Base-by-base conservation (phyloP, 2,797 vertebrate species). In the Chelon auratus region DNA sequence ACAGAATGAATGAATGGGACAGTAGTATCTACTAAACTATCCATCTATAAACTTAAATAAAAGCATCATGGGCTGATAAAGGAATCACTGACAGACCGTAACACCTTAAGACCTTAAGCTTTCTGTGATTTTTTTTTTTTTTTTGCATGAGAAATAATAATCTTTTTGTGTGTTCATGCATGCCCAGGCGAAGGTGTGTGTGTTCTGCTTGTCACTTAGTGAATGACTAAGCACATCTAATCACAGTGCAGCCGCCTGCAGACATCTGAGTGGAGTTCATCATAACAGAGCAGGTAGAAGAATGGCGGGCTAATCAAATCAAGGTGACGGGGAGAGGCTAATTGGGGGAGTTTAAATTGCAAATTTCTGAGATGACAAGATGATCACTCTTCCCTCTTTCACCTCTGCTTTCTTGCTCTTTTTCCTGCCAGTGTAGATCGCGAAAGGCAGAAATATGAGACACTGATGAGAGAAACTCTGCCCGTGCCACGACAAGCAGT, bases 271-370 rank as follows among this genome's bases (percentile, higher is more conserved):
- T 66, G 66, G 83, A 71, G 80, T 84, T 88, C 83, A 84, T 90
- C 83, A 77, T 80, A 87, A 74, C 84, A 78, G 81, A 80, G 80
- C 88, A 85, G 79, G 78, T 88, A 82, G 72, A 68, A 26, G 71
- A 85, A 73, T 81, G 80, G 76, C 80, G 60, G 82, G 71, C 65
- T 92, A 81, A 91, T 91, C 90, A 81, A 87, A 90, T 91, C 80
- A 85, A 70, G 80, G 75, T 68, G 81, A 84, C 18, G 68, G 60
- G 61, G 78, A 78, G 74, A 62, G 30, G 69, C 79, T 90, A 89
- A 90, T 90, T 84, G 59, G 73, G 22, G 66, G 18, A 59, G 69
- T 77, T 84, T 79, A 85, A 87, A 87, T 87, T 59, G 75, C 73
- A 83, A 22, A 84, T 87, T 81, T 80, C 7, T 14, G 45, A 73